A percentile compares a stretch with the other conserved stretches of the same genome.
These are phyloP conservation scores for Cherax quadricarinatus DNA, from an alignment of 1,140 invertebrate species.

Conservation along the genomic window DNA sequence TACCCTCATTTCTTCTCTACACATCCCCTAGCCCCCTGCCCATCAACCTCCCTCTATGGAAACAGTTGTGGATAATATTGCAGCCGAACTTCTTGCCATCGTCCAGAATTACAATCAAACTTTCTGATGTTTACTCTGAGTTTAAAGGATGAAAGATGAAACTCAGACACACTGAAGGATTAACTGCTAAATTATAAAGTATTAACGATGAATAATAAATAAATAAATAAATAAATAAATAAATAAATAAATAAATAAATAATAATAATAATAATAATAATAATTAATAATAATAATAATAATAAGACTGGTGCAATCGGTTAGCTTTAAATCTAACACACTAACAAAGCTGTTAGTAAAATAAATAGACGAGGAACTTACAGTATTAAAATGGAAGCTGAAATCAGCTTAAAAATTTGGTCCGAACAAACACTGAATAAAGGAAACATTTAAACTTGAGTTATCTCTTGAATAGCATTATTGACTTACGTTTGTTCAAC, in stretches of 20 bases:
- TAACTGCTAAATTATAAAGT: too few relatives aligned
- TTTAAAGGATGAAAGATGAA: not conserved
- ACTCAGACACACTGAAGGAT: too few relatives aligned
- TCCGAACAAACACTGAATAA: too few relatives aligned
- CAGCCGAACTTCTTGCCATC: not conserved
- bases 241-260: not conserved
- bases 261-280: constrained; percentile 1
- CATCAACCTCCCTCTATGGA: not conserved
- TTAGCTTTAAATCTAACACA: not conserved
- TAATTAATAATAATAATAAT: not conserved
- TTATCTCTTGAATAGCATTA: too few relatives aligned
- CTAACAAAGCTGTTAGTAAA: too few relatives aligned
- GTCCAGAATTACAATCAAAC: not conserved
- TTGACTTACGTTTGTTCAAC: too few relatives aligned
- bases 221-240: not conserved
- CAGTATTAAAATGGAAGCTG: too few relatives aligned
- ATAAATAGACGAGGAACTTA: too few relatives aligned
- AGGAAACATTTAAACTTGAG: too few relatives aligned
- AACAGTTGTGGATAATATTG: not conserved
- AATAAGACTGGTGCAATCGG: not conserved
- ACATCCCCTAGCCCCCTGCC: not conserved
- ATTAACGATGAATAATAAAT: too few relatives aligned
- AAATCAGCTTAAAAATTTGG: too few relatives aligned
- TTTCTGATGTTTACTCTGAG: not conserved
- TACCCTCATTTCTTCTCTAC: too few relatives aligned